Evolutionary conservation across 1,140 invertebrate species (phyloP).

Genomic region (Dendroctonus valens): DNA sequence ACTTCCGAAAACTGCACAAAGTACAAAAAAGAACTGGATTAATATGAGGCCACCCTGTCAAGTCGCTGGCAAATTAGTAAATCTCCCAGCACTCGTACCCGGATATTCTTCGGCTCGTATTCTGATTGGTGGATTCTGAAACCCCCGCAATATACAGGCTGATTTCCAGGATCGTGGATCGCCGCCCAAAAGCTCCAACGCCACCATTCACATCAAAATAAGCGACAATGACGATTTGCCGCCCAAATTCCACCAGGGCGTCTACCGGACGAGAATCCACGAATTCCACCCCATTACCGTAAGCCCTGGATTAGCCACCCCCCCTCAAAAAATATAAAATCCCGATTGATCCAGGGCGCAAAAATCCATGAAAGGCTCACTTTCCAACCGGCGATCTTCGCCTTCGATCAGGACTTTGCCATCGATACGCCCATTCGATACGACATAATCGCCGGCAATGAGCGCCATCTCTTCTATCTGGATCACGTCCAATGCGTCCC

Average conservation of each 20-base stretch:
- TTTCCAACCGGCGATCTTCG: slow-evolving; percentile 69
- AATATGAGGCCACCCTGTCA: no score
- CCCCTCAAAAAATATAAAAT: slow-evolving; percentile 1
- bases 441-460: slow-evolving; percentile 74
- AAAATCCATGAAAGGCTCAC: slow-evolving; percentile 65
- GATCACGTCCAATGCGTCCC: slow-evolving; percentile 69
- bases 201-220: slow-evolving; percentile 68
- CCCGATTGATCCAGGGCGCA: slow-evolving; percentile 55
- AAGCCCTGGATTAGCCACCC: slow-evolving; percentile 46
- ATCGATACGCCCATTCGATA: slow-evolving; percentile 69
- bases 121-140: no score
- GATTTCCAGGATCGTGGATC: slow-evolving; percentile 68
- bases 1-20: no score
- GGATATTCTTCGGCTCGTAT: no score
- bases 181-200: slow-evolving; percentile 67
- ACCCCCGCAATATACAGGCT: no score
- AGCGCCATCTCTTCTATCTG: slow-evolving; percentile 67
- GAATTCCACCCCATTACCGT: slow-evolving; percentile 78
- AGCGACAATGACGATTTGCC: slow-evolving; percentile 79
- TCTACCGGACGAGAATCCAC: slow-evolving; percentile 75
- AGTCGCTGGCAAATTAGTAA: no score
- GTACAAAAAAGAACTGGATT: no score
- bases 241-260: slow-evolving; percentile 76
- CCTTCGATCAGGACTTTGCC: slow-evolving; percentile 72
- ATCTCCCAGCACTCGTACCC: no score